Evolutionary conservation across 2,888 invertebrate genomes (phyloP).

Genomic region (Allophyes oxyacanthae): DNA sequence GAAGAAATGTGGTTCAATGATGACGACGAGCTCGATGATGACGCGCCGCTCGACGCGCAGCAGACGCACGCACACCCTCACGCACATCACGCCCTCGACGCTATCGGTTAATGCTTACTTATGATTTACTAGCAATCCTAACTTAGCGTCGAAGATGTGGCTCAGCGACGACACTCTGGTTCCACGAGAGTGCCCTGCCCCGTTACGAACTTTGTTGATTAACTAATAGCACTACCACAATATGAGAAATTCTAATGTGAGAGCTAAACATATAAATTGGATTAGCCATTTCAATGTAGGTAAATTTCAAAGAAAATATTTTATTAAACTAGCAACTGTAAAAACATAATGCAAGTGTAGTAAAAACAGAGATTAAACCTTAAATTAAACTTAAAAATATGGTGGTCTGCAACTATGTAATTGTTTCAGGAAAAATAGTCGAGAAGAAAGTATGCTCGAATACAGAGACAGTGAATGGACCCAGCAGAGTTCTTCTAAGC

Average conservation of each 20-base stretch:
- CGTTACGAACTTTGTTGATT: background rate
- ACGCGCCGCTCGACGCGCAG: constrained; percentile 86
- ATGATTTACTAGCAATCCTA: constrained; percentile 14
- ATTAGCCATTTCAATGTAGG: too few species aligned
- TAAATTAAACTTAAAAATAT: background rate
- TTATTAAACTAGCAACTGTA: too few species aligned
- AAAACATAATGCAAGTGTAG: too few species aligned
- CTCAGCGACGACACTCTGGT: too few species aligned
- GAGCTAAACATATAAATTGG: too few species aligned
- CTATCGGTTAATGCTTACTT: constrained; percentile 71
- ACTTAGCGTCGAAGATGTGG: too few species aligned
- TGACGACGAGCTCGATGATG: constrained; percentile 97
- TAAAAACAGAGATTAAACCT: too few species aligned
- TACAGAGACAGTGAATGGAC: constrained; percentile 82
- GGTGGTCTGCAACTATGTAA: constrained; percentile 17
- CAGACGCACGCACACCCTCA: constrained; percentile 71
- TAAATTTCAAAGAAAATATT: too few species aligned
- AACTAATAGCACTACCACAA: too few species aligned
- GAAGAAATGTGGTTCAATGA: constrained; percentile 99
- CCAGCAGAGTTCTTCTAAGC: constrained; percentile 79
- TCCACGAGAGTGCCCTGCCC: too few species aligned
- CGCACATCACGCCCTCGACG: constrained; percentile 82
- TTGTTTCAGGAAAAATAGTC: constrained; percentile 90
- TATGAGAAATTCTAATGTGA: too few species aligned
- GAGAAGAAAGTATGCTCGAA: constrained; percentile 90